Base-by-base conservation (phyloP, 2,797 vertebrate species). In the Chiroxiphia lanceolata region DNA sequence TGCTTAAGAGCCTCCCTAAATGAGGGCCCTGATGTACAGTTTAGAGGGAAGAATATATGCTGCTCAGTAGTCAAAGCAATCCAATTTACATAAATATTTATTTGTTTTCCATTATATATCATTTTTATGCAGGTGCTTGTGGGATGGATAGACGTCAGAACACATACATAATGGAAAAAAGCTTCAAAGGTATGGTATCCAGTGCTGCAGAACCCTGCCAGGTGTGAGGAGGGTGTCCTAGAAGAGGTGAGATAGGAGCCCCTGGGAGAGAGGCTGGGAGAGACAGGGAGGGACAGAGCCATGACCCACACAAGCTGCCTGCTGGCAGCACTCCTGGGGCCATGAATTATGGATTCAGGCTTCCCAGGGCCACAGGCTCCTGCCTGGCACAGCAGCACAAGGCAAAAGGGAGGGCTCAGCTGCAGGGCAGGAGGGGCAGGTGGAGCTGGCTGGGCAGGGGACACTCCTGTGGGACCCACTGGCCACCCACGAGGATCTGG, bases 151-250 rank as follows among this genome's bases (percentile, higher is more conserved):
- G 98, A 97, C 98, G 98, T 74, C 98, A 98, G 98, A 99, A 99
- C 97, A 98, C 98, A 96, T 98, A 98, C 98, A 98, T 99, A 95
- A 97, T 99, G 98, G 99, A 99, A 98, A 99, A 98, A 94, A 95
- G 97, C 95, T 98, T 98, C 98, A 98, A 98, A 99, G 99, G 99
- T 99, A 99, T 98, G 97, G 97, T 98, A 98, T 98, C 96, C 93
- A 95, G 97, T 96, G 97, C 96, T 78, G 96, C 96, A 97, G 95
- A 48, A 83, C 94, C 95, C 92, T 97, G 96, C 96, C 91, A 85
- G 88, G 92, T 53, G 74, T 96, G 94, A 95, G 96, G 95, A 96
- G 91, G 93, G 94, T 95, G 91, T 38, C 89, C 1, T 94, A 97
- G 97, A 94, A 95, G 95, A 96, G 96, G 96, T 96, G 95, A 97